Percentiles rank a stretch among this genome's conserved stretches.
phyloP scores from a whole-genome alignment of 2,113 vertebrate species.

The Turdus rufiventris region DNA sequence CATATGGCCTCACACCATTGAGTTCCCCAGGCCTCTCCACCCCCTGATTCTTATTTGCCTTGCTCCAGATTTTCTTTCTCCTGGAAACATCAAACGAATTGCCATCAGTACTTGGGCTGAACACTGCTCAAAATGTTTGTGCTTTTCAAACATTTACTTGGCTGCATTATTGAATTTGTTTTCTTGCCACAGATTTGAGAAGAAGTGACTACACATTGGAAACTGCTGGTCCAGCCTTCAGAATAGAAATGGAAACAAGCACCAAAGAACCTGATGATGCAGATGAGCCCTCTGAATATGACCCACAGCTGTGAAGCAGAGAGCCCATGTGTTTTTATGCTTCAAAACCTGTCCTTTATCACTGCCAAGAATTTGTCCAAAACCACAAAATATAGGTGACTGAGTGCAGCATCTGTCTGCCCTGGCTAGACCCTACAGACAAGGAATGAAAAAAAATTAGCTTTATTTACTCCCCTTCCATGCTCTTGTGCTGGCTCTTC shows the following conservation, averaged over 20 bases:
- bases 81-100: neutral
- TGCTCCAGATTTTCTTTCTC: neutral
- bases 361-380: neutral
- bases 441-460: neutral
- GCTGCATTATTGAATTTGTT: neutral
- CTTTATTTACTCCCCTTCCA: neutral
- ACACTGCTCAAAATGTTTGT: neutral
- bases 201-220: constrained; percentile 65
- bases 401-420: neutral
- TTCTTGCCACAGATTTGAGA: constrained; percentile 81
- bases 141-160: neutral
- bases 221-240: constrained; percentile 34
- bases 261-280: neutral
- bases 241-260: constrained; percentile 30
- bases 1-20: neutral
- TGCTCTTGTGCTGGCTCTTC: neutral
- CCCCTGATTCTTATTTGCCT: neutral
- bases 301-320: constrained; percentile 64
- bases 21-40: neutral
- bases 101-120: neutral
- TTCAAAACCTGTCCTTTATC: neutral
- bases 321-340: neutral
- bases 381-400: neutral
- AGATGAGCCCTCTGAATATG: constrained; percentile 41
- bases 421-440: neutral